Conservation (phyloP, 1,140 invertebrate genomes). For the Aphelenchoides besseyi region DNA sequence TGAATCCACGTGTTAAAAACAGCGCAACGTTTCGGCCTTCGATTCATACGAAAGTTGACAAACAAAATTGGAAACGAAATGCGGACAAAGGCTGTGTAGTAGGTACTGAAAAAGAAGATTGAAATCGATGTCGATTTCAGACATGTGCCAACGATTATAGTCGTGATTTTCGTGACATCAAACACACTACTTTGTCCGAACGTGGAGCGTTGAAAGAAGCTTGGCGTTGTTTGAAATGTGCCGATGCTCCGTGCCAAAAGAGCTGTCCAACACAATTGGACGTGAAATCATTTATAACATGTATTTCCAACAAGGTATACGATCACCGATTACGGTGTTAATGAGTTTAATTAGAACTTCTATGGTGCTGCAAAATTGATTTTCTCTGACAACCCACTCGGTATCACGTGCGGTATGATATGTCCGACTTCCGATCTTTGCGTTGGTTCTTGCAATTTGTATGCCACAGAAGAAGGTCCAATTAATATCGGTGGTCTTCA, state of each 20-base stretch:
- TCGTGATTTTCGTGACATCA: constrained; percentile 94
- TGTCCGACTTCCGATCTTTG: constrained; percentile 96
- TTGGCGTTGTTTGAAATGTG: constrained; percentile 79
- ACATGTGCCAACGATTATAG: constrained; percentile 70
- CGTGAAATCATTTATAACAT: constrained; percentile 91
- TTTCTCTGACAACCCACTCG: constrained; percentile 92
- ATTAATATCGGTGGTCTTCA: constrained; percentile 98
- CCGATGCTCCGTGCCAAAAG: constrained; percentile 96
- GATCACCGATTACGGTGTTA: constrained; percentile 8
- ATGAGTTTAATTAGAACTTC: constrained; percentile 76
- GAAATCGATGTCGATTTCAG: constrained; percentile 64
- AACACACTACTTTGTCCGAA: constrained; percentile 92
- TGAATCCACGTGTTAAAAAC: constrained; percentile 78
- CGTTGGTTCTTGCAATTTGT: constrained; percentile 92
- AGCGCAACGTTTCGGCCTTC: constrained; percentile 77
- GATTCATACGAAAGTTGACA: constrained; percentile 77
- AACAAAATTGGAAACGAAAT: constrained; percentile 92
- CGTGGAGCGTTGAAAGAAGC: constrained; percentile 85
- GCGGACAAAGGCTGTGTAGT: constrained; percentile 77
- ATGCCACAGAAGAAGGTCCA: constrained; percentile 88
- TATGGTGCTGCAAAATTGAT: constrained; percentile 95
- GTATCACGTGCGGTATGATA: constrained; percentile 94
- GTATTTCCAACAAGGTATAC: constrained; percentile 84
- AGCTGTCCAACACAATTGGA: constrained; percentile 95
- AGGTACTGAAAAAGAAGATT: constrained; percentile 63